Base-by-base conservation (phyloP, 2,113 vertebrate species). In the Rhynchomys soricoides region DNA sequence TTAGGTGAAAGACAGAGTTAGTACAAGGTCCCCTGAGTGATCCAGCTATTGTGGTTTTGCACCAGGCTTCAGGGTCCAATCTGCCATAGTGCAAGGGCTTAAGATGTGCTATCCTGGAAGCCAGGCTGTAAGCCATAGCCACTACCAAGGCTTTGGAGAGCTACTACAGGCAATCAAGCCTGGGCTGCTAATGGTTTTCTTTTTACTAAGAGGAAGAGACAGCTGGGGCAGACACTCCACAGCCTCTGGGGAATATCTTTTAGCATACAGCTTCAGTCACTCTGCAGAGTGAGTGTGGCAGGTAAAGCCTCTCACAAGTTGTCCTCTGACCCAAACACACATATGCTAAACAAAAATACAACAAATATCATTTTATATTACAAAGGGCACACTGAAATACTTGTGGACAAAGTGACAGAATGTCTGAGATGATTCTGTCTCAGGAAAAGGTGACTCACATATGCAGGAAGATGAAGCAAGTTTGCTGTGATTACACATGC, bases 1-100 rank as follows among this genome's bases (percentile, higher is more conserved):
- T 98, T 97, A 97, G 96, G 96, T 91, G 26, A 95, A 96, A 97
- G 89, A 87, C 68, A 93, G 97, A 96, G 91, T 98, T 97, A 97
- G 87, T 75, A 52, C 1, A 50, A 88, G 90, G 78, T 66, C 9
- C 15, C 26, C 75, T 87, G 87, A 95, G 96, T 95, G 94, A 91
- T 94, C 82, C n/a, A 3, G 81, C 91, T 96, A 91, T 97, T 97
- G 91, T 97, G 75, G 73, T 77, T 91, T 74, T 50, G 91, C 52
- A 85, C 86, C n/a, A 81, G 91, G 73, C 89, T 89, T 78, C 73
- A 34, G 73, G 26, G 62, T 92, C 93, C 96, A 96, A 94, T 97
- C 95, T 97, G 91, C 89, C 43, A 7, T 83, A 95, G 93, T 97
- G 96, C 93, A 83, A 73, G 43, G 82, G 94, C 96, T 97, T 98